These are phyloP conservation scores for Canis aureus DNA, from an alignment of 2,113 vertebrate species.

Conservation along the genomic window DNA sequence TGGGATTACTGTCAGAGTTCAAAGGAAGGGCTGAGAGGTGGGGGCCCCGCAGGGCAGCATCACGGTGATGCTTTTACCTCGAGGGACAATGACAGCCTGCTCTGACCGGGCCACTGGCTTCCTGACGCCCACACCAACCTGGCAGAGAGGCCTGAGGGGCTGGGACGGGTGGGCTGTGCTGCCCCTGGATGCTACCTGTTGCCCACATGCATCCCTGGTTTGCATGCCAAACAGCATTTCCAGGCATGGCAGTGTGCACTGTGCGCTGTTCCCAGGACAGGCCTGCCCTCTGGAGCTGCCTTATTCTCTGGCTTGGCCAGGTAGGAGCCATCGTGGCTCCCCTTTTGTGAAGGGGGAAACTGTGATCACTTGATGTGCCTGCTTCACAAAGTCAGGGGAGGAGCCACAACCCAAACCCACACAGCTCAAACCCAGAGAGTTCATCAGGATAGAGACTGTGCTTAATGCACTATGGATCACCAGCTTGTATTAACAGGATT, in stretches of 20 bases:
- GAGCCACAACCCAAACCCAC: background rate
- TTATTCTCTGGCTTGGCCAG: fast-evolving
- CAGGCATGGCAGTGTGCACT: fast-evolving
- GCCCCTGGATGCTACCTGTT: background rate
- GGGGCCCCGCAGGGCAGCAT: conserved; percentile 76
- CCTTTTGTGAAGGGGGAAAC: background rate
- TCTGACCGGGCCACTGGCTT: background rate
- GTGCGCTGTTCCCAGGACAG: fast-evolving
- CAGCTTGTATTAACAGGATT: background rate
- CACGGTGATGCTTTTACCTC: conserved; percentile 79
- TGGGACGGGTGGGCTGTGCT: background rate
- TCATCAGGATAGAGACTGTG: background rate
- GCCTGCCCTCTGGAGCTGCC: fast-evolving
- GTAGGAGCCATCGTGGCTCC: fast-evolving
- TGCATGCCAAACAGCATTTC: fast-evolving
- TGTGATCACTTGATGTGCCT: background rate
- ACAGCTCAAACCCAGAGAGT: background rate
- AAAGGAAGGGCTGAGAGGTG: conserved; percentile 87
- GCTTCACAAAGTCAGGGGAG: background rate
- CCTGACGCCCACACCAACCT: background rate
- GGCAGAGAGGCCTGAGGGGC: background rate
- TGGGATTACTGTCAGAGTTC: conserved; percentile 88
- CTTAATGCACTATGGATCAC: fast-evolving
- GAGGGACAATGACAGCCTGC: conserved; percentile 52
- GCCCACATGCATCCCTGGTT: fast-evolving